A percentile compares a stretch with the other conserved stretches of the same genome.
Evolutionary conservation across 2,888 invertebrate genomes (phyloP).

Genomic region (Trachelus iudaicus): DNA sequence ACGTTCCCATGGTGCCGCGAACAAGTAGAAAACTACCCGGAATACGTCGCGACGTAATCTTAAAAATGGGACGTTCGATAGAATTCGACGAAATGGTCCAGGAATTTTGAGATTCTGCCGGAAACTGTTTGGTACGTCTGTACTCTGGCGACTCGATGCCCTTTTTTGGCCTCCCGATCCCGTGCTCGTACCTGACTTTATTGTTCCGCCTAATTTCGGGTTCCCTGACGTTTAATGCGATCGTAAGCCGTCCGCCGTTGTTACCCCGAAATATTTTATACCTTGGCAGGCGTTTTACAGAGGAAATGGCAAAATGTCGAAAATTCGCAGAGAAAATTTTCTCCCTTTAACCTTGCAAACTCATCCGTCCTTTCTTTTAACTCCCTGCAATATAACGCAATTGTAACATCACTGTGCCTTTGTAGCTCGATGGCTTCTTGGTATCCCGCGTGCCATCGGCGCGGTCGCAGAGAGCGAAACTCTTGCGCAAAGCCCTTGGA

Average conservation of each 20-base stretch:
- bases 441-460: not conserved
- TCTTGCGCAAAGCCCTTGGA: too few species aligned
- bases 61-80: not conserved
- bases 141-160: not conserved
- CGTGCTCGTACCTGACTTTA: not conserved
- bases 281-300: not conserved
- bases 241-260: not conserved
- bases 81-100: not conserved
- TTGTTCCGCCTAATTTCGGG: not conserved
- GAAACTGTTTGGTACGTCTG: not conserved
- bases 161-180: not conserved
- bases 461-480: too few species aligned
- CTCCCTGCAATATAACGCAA: not conserved
- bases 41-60: not conserved
- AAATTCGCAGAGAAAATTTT: not conserved
- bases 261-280: not conserved
- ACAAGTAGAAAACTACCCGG: not conserved
- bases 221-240: not conserved
- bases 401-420: not conserved
- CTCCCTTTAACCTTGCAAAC: not conserved
- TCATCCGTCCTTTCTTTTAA: not conserved
- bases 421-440: not conserved
- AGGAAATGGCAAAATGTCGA: not conserved
- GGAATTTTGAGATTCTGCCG: not conserved
- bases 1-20: not conserved